Base-by-base conservation (phyloP, 1,140 invertebrate genomes). In the Ridgeia piscesae region DNA sequence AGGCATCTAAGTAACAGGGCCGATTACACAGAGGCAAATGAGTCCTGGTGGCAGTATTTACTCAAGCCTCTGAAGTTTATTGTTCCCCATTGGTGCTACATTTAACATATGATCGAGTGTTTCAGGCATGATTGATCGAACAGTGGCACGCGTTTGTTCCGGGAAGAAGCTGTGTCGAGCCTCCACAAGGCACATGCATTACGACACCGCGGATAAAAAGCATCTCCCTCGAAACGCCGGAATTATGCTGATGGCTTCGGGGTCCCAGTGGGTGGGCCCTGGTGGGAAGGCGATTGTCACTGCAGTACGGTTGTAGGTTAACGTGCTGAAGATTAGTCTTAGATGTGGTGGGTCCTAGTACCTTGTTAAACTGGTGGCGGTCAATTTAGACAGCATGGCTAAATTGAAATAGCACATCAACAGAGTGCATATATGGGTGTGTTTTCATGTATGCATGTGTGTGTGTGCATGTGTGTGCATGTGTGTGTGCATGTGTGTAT, bases 1-100 rank as follows among this genome's bases (percentile, higher is more conserved):
- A 77, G 58, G 58, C 58, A 21, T 31, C 58, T 77, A 77, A 77
- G 17, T 77, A 77, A 77, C 4, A 31, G 58, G 58, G 4, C 14
- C 27, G 58, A 77, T 77, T 14, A 21, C 2, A 4, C 0, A 4
- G 58, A 77, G 2, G 0, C 58, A 77, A 42, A 77, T 77, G 58
- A 77, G 58, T 77, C 58, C 58, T 77, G 58, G 58, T 77, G 58
- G 58, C 58, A 77, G 58, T 77, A 50, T 77, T 77, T 77, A 77
- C 58, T 77, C 58, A 77, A 77, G 58, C 58, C 58, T 77, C 17
- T 77, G 2, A 77, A 21, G 58, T 77, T 77, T 77, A 77, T 77
- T 77, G 58, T 77, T 77, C 58, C 42, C 58, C 58, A 77, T 31
- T 77, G 58, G 58, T 31, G 58, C 58, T 77, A 77, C 58, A 77